Evolutionary conservation across 2,888 invertebrate species (phyloP).

Genomic region (Hololepta plana): DNA sequence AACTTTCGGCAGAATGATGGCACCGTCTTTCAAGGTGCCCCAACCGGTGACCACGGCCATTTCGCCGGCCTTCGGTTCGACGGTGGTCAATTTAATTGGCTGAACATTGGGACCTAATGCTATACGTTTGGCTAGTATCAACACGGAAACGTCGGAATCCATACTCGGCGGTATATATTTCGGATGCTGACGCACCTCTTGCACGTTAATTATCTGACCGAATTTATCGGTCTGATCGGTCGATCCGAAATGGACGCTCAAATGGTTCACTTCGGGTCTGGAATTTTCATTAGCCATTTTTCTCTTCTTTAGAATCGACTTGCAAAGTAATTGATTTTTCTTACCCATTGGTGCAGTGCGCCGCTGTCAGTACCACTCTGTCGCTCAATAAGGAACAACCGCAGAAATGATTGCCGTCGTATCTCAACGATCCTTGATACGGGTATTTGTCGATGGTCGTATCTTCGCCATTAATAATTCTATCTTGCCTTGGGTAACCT

Average conservation of each 20-base stretch:
- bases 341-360: slow-evolving; percentile 26
- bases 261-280: too few relatives aligned
- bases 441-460: slow-evolving; percentile 31
- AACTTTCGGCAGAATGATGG: not conserved
- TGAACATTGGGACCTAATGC: not conserved
- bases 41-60: slow-evolving; percentile 4
- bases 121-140: slow-evolving; percentile 1
- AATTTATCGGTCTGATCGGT: too few relatives aligned
- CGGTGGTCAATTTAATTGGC: not conserved
- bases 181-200: not conserved
- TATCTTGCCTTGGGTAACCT: too few relatives aligned
- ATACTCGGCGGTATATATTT: not conserved
- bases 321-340: too few relatives aligned
- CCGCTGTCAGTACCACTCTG: slow-evolving; percentile 32
- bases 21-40: slow-evolving; percentile 6
- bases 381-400: slow-evolving; percentile 33
- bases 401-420: slow-evolving; percentile 30
- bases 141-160: slow-evolving; percentile 5
- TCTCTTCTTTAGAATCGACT: too few relatives aligned
- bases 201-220: too few relatives aligned
- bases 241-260: too few relatives aligned
- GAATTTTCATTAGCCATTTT: too few relatives aligned
- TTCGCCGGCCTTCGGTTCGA: not conserved
- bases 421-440: slow-evolving; percentile 33
- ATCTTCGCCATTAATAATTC: slow-evolving; percentile 30